phyloP scores from a whole-genome alignment of 2,797 vertebrate species.

The Nothura maculosa region DNA sequence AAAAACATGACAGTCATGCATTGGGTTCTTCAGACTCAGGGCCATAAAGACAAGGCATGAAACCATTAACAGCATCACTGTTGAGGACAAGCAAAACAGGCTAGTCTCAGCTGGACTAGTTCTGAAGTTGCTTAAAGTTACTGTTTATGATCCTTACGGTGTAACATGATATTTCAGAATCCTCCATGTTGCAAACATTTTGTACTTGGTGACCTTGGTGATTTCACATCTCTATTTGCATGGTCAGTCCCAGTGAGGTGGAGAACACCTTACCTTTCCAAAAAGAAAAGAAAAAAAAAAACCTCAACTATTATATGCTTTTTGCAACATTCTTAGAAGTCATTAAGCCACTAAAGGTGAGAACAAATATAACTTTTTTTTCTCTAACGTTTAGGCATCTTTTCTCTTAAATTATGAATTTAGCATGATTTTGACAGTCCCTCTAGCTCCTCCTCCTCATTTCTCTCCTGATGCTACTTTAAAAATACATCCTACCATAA shows the following conservation, averaged over 20 bases:
- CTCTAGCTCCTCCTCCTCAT: neutral
- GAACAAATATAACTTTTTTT: neutral
- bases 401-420: conserved; percentile 10
- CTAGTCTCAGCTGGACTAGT: neutral
- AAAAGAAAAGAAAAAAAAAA: neutral
- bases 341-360: neutral
- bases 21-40: neutral
- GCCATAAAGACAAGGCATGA: neutral
- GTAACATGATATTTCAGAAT: neutral
- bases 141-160: neutral
- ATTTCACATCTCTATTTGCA: neutral
- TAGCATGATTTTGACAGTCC: conserved; percentile 2
- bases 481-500: conserved; percentile 4
- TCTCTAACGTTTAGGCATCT: neutral
- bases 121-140: neutral
- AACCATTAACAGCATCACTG: neutral
- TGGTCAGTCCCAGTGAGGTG: fast-evolving
- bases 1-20: neutral
- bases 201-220: neutral
- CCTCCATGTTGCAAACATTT: neutral
- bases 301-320: neutral
- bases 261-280: neutral
- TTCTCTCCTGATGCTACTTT: conserved; percentile 12
- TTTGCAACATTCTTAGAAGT: neutral
- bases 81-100: neutral